Conservation (phyloP, 2,113 vertebrate species). For the Tretioscincus oriximinensis region DNA sequence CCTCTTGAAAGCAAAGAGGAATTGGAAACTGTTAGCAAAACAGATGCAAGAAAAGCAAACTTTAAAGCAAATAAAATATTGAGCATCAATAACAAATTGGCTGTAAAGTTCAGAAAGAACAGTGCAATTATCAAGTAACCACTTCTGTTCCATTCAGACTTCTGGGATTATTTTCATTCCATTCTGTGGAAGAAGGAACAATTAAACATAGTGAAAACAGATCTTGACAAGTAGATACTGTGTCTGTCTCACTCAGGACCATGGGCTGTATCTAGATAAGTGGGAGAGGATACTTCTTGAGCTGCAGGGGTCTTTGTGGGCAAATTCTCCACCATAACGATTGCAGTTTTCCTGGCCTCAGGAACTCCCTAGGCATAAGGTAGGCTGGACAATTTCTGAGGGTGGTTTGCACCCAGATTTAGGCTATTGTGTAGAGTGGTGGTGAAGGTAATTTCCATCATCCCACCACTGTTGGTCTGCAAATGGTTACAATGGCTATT, state of each 20-base stretch:
- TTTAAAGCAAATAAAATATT: constrained; percentile 31
- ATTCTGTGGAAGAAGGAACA: constrained; percentile 37
- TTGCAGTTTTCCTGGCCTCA: too few species aligned
- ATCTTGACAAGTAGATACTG: constrained; percentile 27
- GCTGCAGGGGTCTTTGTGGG: too few species aligned
- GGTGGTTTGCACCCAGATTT: too few species aligned
- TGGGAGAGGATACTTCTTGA: too few species aligned
- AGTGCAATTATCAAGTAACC: constrained; percentile 17
- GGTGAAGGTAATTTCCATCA: too few species aligned
- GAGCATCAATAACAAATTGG: constrained; percentile 31
- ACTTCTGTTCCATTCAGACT: constrained; percentile 31
- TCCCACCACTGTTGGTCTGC: too few species aligned
- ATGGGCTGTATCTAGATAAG: too few species aligned
- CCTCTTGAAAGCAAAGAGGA: constrained; percentile 40
- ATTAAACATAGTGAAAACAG: constrained; percentile 18
- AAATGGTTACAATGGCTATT: too few species aligned
- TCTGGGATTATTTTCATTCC: constrained; percentile 39
- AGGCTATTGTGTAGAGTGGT: too few species aligned
- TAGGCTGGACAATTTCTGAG: too few species aligned
- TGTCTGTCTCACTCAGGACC: constrained; percentile 8
- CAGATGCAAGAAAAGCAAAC: constrained; percentile 24
- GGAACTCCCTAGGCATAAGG: too few species aligned
- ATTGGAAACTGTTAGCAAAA: constrained; percentile 49
- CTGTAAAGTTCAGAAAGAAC: constrained; percentile 45
- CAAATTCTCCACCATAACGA: too few species aligned